These are phyloP conservation scores for Drosophila triauraria DNA, from an alignment of 1,140 invertebrate species.

Conservation along the genomic window DNA sequence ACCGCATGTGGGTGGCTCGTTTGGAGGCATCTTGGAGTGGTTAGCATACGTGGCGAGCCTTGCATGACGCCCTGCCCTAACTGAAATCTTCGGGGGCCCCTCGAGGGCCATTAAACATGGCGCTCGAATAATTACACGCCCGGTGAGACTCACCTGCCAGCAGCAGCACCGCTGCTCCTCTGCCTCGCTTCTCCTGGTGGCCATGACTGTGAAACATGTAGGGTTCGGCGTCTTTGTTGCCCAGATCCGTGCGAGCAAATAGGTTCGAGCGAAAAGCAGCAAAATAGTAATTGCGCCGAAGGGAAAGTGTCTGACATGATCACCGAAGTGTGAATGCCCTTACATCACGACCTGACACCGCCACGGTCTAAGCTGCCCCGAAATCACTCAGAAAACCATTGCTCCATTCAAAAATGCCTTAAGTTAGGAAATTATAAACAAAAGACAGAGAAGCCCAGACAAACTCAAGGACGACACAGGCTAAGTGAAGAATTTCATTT, in stretches of 20 bases:
- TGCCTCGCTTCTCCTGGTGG: constrained; percentile 10
- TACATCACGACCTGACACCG: constrained; percentile 27
- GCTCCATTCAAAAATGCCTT: neutral
- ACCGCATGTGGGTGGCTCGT: neutral
- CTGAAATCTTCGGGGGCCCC: constrained; percentile 24
- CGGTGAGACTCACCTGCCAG: constrained; percentile 41
- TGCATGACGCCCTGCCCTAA: constrained; percentile 41
- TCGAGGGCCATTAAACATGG: constrained; percentile 53
- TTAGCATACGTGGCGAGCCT: constrained; percentile 38
- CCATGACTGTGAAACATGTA: constrained; percentile 48
- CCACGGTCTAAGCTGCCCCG: neutral
- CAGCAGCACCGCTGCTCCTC: neutral
- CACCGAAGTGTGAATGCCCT: constrained; percentile 52
- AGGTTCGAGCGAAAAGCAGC: constrained; percentile 20
- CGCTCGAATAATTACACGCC: constrained; percentile 58
- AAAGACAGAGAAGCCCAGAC: neutral
- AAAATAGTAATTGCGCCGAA: constrained; percentile 32
- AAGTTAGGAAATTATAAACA: neutral
- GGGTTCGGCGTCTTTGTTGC: constrained; percentile 26
- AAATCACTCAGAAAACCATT: constrained; percentile 10
- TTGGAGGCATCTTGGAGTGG: constrained; percentile 4
- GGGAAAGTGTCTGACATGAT: constrained; percentile 46
- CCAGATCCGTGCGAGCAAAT: constrained; percentile 36
- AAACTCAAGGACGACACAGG: neutral
- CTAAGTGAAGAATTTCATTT: neutral